These are phyloP conservation scores for Crotalus horridus DNA, from an alignment of 2,113 vertebrate genomes.

Conservation along the genomic window DNA sequence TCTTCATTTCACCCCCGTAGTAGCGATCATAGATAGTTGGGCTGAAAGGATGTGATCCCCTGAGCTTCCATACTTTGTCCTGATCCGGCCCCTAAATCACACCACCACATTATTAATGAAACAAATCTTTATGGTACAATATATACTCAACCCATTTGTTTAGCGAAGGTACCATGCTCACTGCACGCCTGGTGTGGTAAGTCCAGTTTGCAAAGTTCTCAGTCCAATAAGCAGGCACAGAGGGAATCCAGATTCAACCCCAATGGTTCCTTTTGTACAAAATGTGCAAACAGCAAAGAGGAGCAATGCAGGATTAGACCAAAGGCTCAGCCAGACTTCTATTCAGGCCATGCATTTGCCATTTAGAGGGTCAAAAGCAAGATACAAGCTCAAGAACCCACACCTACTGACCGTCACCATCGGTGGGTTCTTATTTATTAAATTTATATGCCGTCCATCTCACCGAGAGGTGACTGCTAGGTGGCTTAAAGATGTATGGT, in stretches of 20 bases:
- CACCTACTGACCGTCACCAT: neutral
- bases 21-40: neutral
- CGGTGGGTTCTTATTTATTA: too few relatives aligned
- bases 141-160: neutral
- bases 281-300: neutral
- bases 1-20: neutral
- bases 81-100: neutral
- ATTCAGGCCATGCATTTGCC: neutral
- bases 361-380: neutral
- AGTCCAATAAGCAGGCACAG: neutral
- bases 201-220: neutral
- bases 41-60: neutral
- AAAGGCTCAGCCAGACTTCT: neutral
- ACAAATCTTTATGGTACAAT: neutral
- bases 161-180: neutral
- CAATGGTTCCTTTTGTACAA: neutral
- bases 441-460: too few relatives aligned
- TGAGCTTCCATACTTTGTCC: neutral
- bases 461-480: too few relatives aligned
- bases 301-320: neutral
- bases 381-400: neutral
- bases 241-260: neutral
- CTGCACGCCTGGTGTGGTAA: neutral
- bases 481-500: neutral
- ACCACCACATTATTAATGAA: neutral